These are phyloP conservation scores for Phytoseiulus persimilis DNA, from an alignment of 2,888 invertebrate species.

Conservation along the genomic window DNA sequence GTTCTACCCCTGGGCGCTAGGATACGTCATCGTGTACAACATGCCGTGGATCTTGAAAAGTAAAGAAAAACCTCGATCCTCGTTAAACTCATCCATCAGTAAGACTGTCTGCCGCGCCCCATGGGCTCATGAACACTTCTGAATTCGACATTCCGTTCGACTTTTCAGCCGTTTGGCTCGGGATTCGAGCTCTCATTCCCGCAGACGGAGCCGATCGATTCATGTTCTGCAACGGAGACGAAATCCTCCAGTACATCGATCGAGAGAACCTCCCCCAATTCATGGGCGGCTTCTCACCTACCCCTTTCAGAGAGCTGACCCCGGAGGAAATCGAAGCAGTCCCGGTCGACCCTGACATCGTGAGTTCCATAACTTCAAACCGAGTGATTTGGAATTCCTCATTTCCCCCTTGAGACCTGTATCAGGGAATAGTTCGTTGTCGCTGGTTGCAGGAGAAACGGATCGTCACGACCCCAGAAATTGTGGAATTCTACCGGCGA, in stretches of 20 bases:
- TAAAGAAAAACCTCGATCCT: slow-evolving; percentile 47
- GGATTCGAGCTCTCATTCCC: slow-evolving; percentile 15
- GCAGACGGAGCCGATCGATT: slow-evolving; percentile 16
- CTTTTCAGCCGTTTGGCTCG: slow-evolving; percentile 11
- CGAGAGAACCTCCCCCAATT: slow-evolving; percentile 7
- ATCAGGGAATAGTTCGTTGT: not conserved
- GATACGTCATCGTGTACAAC: slow-evolving; percentile 41
- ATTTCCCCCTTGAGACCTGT: not conserved
- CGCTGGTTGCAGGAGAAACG: not conserved
- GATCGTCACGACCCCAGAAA: slow-evolving; percentile 7
- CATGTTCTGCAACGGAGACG: slow-evolving; percentile 20
- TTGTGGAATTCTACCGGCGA: not conserved
- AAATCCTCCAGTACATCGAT: not conserved
- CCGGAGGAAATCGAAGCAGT: slow-evolving; percentile 6
- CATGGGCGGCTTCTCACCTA: not conserved
- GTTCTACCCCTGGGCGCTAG: slow-evolving; percentile 66
- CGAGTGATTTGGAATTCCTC: not conserved
- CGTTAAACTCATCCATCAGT: too few species aligned
- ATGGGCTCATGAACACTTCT: too few species aligned
- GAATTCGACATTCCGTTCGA: too few species aligned
- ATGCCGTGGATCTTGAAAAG: slow-evolving; percentile 50
- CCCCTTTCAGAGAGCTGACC: not conserved
- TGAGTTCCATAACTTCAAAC: not conserved
- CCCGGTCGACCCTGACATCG: slow-evolving; percentile 16
- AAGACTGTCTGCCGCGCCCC: too few species aligned